Base-by-base conservation (phyloP, 1,140 invertebrate genomes). In the Lordiphosa collinella region DNA sequence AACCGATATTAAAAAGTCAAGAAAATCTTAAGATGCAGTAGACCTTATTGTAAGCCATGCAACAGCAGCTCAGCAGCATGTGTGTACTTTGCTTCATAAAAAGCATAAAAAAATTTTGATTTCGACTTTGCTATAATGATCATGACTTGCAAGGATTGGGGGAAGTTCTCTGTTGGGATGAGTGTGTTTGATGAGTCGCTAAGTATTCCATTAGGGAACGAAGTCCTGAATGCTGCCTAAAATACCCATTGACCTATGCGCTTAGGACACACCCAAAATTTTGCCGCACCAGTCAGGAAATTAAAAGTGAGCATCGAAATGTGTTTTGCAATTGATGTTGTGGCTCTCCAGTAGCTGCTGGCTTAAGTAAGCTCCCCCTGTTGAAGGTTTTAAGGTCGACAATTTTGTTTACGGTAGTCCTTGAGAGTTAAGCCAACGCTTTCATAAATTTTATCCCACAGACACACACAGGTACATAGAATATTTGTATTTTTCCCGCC, bases 391-490 rank as follows among this genome's bases (percentile, higher is more conserved):
- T 53, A 54, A 50, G 73, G 44, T 61, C 46, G 56, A 36, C 16
- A 59, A 36, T 68, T 79, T 64, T 55, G 44, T 52, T 69, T 68
- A 68, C 61, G 52, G 37, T 52, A 25, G 22, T 25, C 59, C 37
- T 36, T 47, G 43, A 50, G 70, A 59, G 60, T 62, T 57, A 80
- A 80, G 67, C 65, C 49, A 60, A 50, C 58, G 59, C 47, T 41
- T 55, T 80, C 66, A 75, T 80, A 80, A 80, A 80, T 82, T 82
- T 58, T 40, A 69, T 65, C 68, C 29, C 40, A 52, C 35, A 47
- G 14, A 41, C 25, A 22, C 32, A 34, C 43, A 32, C 32, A 22
- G 36, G 34, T 5, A 12, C 12, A 29, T 1, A 37, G 38, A 8
- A 53, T 13, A 44, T 35, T 22, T 14, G 5, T 9, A 41, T 25